These are phyloP conservation scores for Phylloscopus collybita DNA, from an alignment of 2,797 vertebrate species.

Conservation along the genomic window DNA sequence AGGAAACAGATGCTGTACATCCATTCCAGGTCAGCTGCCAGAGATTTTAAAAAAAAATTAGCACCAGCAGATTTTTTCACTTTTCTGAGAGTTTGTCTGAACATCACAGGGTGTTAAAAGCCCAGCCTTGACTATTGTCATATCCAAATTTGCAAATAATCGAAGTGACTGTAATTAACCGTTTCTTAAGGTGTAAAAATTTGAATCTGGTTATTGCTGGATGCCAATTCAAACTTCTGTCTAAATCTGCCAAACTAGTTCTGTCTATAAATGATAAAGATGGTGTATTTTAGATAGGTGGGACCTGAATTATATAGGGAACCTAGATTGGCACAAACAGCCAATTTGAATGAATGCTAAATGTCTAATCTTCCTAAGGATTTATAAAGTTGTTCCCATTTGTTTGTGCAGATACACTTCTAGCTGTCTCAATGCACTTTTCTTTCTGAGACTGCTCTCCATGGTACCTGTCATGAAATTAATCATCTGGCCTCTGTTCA, in stretches of 20 bases:
- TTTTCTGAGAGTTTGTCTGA: background rate
- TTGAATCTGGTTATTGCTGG: background rate
- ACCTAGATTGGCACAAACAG: background rate
- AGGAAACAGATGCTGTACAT: background rate
- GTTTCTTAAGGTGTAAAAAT: background rate
- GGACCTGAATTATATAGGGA: background rate
- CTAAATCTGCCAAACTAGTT: background rate
- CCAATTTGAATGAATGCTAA: background rate
- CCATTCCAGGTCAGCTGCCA: background rate
- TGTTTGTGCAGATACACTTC: background rate
- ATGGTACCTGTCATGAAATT: background rate
- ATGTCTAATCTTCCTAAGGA: background rate
- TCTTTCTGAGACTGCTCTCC: background rate
- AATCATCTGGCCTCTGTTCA: background rate
- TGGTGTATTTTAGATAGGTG: background rate
- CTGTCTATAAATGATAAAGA: background rate
- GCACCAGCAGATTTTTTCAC: background rate
- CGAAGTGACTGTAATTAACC: background rate
- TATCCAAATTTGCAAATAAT: background rate
- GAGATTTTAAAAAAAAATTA: background rate
- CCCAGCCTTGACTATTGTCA: background rate
- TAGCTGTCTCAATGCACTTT: background rate
- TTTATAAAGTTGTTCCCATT: background rate
- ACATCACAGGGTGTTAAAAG: background rate
- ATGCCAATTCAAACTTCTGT: background rate